phyloP scores from a whole-genome alignment of 1,140 invertebrate genomes.

The Cydia pomonella region DNA sequence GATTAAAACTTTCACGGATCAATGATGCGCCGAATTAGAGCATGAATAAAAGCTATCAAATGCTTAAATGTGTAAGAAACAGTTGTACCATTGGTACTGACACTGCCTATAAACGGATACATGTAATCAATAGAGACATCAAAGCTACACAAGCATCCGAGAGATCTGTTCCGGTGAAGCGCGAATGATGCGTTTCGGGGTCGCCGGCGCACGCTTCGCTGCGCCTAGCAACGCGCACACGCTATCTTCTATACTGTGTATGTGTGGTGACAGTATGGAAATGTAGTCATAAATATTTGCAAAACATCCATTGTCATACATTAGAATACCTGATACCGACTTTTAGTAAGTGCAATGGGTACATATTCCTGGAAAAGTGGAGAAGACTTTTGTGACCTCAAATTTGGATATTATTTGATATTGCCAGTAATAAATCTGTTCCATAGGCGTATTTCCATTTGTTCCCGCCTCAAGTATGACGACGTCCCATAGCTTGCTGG shows the following conservation, averaged over 20 bases:
- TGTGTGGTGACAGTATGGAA: not conserved
- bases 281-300: conserved; percentile 4
- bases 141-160: conserved; percentile 33
- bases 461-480: too few species aligned
- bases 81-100: not conserved
- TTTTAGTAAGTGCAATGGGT: not conserved
- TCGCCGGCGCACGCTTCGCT: conserved; percentile 12
- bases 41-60: not conserved
- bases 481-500: too few species aligned
- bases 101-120: not conserved
- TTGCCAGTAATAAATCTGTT: too few species aligned
- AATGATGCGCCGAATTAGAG: too few species aligned
- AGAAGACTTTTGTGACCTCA: not conserved
- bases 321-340: not conserved
- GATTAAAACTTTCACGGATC: too few species aligned
- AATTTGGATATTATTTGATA: too few species aligned
- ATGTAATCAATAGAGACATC: conserved; percentile 17
- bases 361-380: not conserved
- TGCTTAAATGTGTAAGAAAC: not conserved
- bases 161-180: conserved; percentile 40
- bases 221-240: not conserved
- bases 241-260: not conserved
- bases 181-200: conserved; percentile 41
- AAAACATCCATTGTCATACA: conserved; percentile 2
- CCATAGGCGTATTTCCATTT: too few species aligned